Evolutionary conservation across 2,113 vertebrate genomes (phyloP).

Genomic region (Micronycteris hirsuta): DNA sequence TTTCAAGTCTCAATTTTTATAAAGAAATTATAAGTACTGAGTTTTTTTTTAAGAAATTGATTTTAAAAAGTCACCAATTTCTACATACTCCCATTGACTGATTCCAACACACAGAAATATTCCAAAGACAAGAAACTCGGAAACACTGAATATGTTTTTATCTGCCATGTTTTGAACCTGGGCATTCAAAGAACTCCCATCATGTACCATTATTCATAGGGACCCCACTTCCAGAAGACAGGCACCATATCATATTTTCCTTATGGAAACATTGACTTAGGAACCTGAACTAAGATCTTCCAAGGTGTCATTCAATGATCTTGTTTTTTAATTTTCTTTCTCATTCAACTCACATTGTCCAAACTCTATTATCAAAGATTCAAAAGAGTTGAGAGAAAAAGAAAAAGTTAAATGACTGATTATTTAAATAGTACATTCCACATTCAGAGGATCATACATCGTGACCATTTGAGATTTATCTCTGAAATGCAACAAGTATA

Average conservation of each 20-base stretch:
- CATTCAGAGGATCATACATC: not conserved
- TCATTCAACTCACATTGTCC: not conserved
- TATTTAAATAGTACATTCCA: not conserved
- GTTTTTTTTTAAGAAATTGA: not conserved
- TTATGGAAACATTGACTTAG: not conserved
- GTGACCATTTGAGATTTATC: not conserved
- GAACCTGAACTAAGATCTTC: not conserved
- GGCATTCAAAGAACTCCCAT: too few relatives aligned
- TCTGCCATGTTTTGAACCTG: not conserved
- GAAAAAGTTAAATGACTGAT: not conserved
- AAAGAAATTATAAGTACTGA: not conserved
- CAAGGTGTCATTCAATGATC: not conserved
- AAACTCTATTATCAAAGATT: not conserved
- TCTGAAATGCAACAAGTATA: not conserved
- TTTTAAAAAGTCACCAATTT: not conserved
- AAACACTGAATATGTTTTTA: not conserved
- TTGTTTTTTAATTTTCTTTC: not conserved
- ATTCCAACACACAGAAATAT: not conserved
- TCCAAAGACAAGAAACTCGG: not conserved
- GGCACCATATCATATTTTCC: accelerated
- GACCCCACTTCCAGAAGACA: not conserved
- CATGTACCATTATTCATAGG: not conserved
- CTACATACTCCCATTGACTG: not conserved
- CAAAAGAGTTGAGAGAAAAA: not conserved
- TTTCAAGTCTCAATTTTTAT: not conserved